Evolutionary conservation across 2,113 vertebrate species (phyloP).

Genomic region (Gallinago undulata): DNA sequence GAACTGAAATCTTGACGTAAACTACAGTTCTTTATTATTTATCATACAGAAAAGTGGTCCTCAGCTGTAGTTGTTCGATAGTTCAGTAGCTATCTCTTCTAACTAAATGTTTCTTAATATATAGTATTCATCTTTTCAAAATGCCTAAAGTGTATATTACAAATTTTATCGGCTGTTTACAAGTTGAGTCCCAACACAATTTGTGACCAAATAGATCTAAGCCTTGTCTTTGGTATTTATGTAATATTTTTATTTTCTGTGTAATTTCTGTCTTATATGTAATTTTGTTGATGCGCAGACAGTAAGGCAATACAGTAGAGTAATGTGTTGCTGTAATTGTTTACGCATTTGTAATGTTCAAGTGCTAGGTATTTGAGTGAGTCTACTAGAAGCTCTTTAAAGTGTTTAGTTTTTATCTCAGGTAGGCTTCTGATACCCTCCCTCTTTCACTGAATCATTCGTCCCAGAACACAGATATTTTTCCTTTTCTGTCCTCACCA

Average conservation of each 20-base stretch:
- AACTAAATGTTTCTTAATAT: background rate
- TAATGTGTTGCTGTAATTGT: accelerated
- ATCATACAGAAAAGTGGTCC: background rate
- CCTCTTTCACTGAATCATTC: background rate
- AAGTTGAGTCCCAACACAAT: background rate
- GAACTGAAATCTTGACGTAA: background rate
- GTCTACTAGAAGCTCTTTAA: background rate
- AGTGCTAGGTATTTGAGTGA: background rate
- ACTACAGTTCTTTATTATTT: background rate
- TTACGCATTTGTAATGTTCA: background rate
- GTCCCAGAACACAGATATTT: background rate
- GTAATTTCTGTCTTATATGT: background rate
- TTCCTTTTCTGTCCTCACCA: background rate
- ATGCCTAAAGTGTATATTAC: background rate
- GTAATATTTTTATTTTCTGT: background rate
- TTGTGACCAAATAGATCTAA: background rate
- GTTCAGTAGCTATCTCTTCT: background rate
- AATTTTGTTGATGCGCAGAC: background rate
- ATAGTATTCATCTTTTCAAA: background rate
- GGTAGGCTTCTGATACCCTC: background rate
- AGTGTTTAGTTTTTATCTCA: background rate
- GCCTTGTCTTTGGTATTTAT: background rate
- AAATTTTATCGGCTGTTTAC: background rate
- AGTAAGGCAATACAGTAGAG: background rate
- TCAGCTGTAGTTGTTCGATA: background rate